Evolutionary conservation across 1,140 invertebrate genomes (phyloP), one percentile per base, ranked within the genome.

Genomic region (Hypsibius dujardini): DNA sequence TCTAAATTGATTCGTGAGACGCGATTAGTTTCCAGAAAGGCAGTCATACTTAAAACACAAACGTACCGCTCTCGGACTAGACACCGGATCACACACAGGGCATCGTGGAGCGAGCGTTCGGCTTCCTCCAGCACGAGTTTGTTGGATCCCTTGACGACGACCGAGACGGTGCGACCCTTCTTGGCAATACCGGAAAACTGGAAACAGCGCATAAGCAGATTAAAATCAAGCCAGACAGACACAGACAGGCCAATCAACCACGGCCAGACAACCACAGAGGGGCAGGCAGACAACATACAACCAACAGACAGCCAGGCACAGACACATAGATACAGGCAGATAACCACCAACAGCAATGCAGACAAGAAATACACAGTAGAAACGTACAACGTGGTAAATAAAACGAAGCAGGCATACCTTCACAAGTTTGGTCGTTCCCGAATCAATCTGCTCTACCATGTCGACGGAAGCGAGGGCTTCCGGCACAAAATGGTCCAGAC

Each of bases 51-150:
- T 28, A 28, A 28, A 28, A 28, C 28, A 72, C 74, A 71, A 40
- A 15, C 74, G 73, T 75, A 86, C 83, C 82, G 86, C 70, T 95
- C 88, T 76, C 95, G 95, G 0, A 98, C 94, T 70, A 98, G 83
- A 81, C 95, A 98, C 75, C 95, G 86, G 76, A 98, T 90, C 14
- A 96, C 95, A 81, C 95, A 99, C 1, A 99, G 83, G 14, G 96
- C 95, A 82, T 99, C 96, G 79, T 99, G 96, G 47, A 99, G 80
- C 1, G 95, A 98, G 74, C 96, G 84, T 62, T 86, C 85, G 70
- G 93, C 94, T 83, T 98, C 95, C 76, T 95, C 93, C 47, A 86
- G 80, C 40, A 98, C 92, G 50, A 98, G 84, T 78, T 95, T 95
- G 79, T 97, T 98, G n/a, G 93, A 94, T 40, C 95, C 96, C 73